A percentile compares a stretch with the other conserved stretches of the same genome.
Conservation (phyloP, 2,113 vertebrate genomes). For the Saguinus imperator region DNA sequence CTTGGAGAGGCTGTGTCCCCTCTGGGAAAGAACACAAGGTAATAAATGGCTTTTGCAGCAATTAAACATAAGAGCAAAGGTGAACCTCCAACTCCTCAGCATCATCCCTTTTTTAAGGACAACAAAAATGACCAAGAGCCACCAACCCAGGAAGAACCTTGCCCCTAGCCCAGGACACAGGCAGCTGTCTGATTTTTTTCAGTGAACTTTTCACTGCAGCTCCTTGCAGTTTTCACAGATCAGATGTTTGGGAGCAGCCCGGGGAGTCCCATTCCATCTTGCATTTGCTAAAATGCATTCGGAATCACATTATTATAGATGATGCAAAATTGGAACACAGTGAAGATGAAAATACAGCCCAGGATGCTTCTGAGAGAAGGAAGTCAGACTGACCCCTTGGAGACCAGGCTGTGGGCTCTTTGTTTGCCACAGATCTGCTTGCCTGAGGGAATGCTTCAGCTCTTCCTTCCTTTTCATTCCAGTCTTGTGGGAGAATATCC, state of each 20-base stretch:
- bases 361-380: neutral
- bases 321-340: neutral
- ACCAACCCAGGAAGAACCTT: neutral
- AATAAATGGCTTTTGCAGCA: slow-evolving; percentile 68
- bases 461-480: slow-evolving; percentile 63
- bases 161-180: rapidly evolving
- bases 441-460: slow-evolving; percentile 56
- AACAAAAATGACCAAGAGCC: neutral
- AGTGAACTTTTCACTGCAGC: neutral
- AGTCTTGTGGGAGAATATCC: slow-evolving; percentile 18
- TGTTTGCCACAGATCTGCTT: slow-evolving; percentile 45
- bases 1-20: slow-evolving; percentile 35
- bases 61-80: slow-evolving; percentile 71
- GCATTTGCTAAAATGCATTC: slow-evolving; percentile 13
- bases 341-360: slow-evolving; percentile 29
- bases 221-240: neutral
- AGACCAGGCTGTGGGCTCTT: slow-evolving; percentile 30
- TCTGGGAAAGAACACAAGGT: slow-evolving; percentile 42
- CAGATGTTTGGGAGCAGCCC: neutral
- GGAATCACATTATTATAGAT: slow-evolving; percentile 46
- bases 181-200: neutral
- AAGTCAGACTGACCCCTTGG: slow-evolving; percentile 7
- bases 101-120: slow-evolving; percentile 7
- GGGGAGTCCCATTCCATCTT: neutral
- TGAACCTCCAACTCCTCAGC: neutral